Evolutionary conservation across 2,888 invertebrate species (phyloP).

Genomic region (Morpho deidamia): DNA sequence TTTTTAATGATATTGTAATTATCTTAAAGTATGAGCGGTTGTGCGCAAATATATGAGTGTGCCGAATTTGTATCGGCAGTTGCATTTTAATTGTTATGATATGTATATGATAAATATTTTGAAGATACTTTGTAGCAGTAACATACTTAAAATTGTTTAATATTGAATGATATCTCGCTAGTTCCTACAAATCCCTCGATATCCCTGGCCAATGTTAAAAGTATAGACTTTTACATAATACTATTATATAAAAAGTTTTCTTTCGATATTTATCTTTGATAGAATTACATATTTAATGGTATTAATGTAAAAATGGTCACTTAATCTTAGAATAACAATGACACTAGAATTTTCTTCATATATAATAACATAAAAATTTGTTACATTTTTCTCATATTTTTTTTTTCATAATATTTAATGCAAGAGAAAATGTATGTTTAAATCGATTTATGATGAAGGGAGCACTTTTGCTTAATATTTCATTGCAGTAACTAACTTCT

Average conservation of each 20-base stretch:
- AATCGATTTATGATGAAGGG: too few species aligned
- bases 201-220: background rate
- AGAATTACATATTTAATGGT: too few species aligned
- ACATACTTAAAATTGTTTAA: slow-evolving; percentile 33
- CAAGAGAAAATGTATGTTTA: too few species aligned
- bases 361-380: too few species aligned
- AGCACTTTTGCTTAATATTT: too few species aligned
- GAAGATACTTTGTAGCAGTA: slow-evolving; percentile 33
- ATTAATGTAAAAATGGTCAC: too few species aligned
- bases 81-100: slow-evolving; percentile 31
- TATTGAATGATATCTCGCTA: slow-evolving; percentile 37
- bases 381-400: too few species aligned
- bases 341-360: background rate
- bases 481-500: too few species aligned
- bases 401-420: too few species aligned
- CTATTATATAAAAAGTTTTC: background rate
- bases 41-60: slow-evolving; percentile 47
- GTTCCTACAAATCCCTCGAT: slow-evolving; percentile 39
- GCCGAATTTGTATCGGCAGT: slow-evolving; percentile 31
- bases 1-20: slow-evolving; percentile 51
- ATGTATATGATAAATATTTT: slow-evolving; percentile 27
- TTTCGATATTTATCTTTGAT: too few species aligned
- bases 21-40: slow-evolving; percentile 59
- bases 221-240: background rate
- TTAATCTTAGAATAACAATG: background rate